Evolutionary conservation across 1,140 invertebrate genomes (phyloP), one percentile per base, ranked within the genome.

Genomic region (Tetraneura akinire): DNA sequence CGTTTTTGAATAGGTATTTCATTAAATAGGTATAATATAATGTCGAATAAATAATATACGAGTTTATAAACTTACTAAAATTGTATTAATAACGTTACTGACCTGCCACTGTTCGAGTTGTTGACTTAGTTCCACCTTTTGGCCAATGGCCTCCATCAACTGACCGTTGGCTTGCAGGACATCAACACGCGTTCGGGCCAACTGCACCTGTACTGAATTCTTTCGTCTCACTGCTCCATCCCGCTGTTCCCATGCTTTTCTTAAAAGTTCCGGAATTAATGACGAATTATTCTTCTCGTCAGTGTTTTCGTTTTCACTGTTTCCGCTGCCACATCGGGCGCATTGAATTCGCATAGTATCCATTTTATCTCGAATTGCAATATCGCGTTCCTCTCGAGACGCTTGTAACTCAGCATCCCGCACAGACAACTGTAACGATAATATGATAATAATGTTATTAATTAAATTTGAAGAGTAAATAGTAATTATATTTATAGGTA

Each of bases 51-150:
- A n/a, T n/a, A n/a, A n/a, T n/a, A n/a, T n/a, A n/a, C n/a, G n/a
- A n/a, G n/a, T n/a, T n/a, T n/a, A n/a, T n/a, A n/a, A n/a, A n/a
- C 14, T 13, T 6, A n/a, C n/a, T 8, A n/a, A 53, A n/a, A 8
- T 53, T 42, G 16, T 26, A 29, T 14, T 29, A 29, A 26, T 29
- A 16, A 14, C 18, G 32, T 10, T 26, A 49, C 88, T 82, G 83
- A 94, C 93, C 92, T 96, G 94, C 96, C 96, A 98, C 87, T 97
- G 95, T 84, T 97, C 96, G 16, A 98, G 86, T 85, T 97, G 95
- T 84, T 98, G 94, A 42, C 94, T 96, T 1, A 98, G 88, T 85
- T 96, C 94, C 55, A 98, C 91, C 86, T 98, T 98, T 86, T 98
- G 96, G 84, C 96, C 92, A 57, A 98, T 94, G 0, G 95, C 94